Base-by-base conservation (phyloP, 2,113 vertebrate species). In the Microcebus jonahi region DNA sequence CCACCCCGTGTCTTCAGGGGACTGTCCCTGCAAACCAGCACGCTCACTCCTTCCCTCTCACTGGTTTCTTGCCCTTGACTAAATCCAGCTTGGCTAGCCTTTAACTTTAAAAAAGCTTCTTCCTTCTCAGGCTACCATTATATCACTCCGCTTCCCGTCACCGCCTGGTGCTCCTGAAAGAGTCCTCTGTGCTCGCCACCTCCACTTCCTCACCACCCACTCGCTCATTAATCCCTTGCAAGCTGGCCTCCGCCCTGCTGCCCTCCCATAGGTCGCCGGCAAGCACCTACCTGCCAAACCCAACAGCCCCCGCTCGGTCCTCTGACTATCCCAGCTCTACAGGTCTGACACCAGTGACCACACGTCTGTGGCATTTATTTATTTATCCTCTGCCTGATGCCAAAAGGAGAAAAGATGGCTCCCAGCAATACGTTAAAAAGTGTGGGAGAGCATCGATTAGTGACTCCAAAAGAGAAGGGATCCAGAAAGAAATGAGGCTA, bases 141-240 rank as follows among this genome's bases (percentile, higher is more conserved):
- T 91, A 94, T 95, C 87, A 92, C 84, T 39, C 79, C 12, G 83
- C 42, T 97, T 97, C 95, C 96, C 65, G 6, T 91, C 88, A 87
- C 81, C 85, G 95, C 95, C 83, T 61, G 14, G 57, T 23, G 42
- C 83, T 96, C 95, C 67, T 97, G 97, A 97, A 98, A 97, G 97
- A 87, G 75, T 48, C 65, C 83, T 97, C 96, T 97, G 71, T 96
- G 80, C 92, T 61, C 50, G 77, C 96, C 83, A 68, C 93, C 96
- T 95, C 90, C 84, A 90, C 90, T 96, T 95, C 95, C 96, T 97
- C 36, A 34, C 96, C 86, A 81, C 96, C 96, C 94, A 97, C 97
- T 97, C 83, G 10, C 96, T 93, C 45, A 3, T 82, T 96, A 96
- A 95, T 94, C 92, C 96, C 84, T 95, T 91, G 71, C 96, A 70